Evolutionary conservation across 2,113 vertebrate species (phyloP), one percentile per base, ranked within the genome.

Genomic region (Callipepla californica): DNA sequence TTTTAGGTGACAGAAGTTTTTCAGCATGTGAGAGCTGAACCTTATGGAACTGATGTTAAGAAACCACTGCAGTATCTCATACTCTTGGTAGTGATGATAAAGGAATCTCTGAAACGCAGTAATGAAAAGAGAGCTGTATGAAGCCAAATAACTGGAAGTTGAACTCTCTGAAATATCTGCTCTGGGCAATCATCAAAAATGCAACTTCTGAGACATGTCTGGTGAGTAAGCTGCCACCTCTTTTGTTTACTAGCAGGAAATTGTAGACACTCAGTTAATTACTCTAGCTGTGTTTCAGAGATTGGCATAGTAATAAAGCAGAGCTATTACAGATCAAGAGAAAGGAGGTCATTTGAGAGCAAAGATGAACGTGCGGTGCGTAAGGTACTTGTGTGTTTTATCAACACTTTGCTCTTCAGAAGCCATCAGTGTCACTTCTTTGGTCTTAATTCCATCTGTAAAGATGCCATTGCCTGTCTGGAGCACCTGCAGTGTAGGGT

Each of bases 371-470:
- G 32, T 23, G 34, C 45, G 44, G 13, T 9, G 2, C 1, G 0
- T 4, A 28, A 70, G 55, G 11, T 58, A 8, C 45, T 73, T 2
- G 2, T 23, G 36, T 66, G 5, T 87, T 32, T 0, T 1, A 8
- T n/a, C 2, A 7, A 4, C 22, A 5, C 1, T 48, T 93, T 78
- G 10, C n/a, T 53, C 74, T 40, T 48, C 59, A 45, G 47, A 70
- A 63, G 9, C 18, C n/a, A 1, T 0, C 4, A 14, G 20, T 36
- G 47, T 70, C 15, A 1, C 18, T 62, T 66, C 18, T 58, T 63
- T 38, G 62, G 11, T 14, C 11, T 48, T 11, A 9, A 28, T 50
- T 79, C 19, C 13, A 0, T 1, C 0, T 2, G 6, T 5, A 0
- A 1, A 13, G 68, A 7, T 22, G 8, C 42, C 22, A 3, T 13